Conservation (phyloP, 2,888 invertebrate species). For the Galerucella pusilla region DNA sequence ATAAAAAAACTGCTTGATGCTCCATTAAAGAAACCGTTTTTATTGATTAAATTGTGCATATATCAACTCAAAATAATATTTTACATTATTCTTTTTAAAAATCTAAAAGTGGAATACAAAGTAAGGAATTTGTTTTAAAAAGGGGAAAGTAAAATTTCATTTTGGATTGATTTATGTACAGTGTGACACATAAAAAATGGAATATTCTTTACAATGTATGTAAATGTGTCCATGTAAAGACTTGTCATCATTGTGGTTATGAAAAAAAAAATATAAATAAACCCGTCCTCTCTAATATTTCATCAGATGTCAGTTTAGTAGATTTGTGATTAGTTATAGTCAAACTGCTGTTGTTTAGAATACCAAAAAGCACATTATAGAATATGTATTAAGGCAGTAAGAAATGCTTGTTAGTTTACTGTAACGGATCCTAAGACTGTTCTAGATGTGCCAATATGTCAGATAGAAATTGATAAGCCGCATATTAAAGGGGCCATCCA, state of each 20-base stretch:
- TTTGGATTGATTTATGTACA: too few relatives aligned
- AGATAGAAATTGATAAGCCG: not conserved
- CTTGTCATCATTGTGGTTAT: not conserved
- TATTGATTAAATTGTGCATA: too few relatives aligned
- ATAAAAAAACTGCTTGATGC: too few relatives aligned
- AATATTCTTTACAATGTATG: too few relatives aligned
- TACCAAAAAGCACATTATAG: not conserved
- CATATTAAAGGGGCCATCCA: not conserved
- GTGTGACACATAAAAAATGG: too few relatives aligned
- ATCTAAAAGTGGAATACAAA: too few relatives aligned
- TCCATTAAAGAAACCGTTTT: too few relatives aligned
- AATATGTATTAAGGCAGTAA: conserved; percentile 5
- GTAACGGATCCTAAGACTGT: conserved; percentile 25
- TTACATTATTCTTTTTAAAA: too few relatives aligned
- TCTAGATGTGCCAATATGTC: conserved; percentile 30
- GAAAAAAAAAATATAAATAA: not conserved
- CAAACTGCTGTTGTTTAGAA: not conserved
- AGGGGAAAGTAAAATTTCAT: too few relatives aligned
- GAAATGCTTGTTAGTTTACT: conserved; percentile 10
- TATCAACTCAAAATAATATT: too few relatives aligned
- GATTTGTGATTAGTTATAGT: conserved; percentile 7
- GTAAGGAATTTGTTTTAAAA: too few relatives aligned
- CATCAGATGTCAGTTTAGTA: not conserved
- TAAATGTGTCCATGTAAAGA: not conserved
- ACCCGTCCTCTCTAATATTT: not conserved